Base-by-base conservation (phyloP, 1,140 invertebrate species). In the Zaprionus davidi region DNA sequence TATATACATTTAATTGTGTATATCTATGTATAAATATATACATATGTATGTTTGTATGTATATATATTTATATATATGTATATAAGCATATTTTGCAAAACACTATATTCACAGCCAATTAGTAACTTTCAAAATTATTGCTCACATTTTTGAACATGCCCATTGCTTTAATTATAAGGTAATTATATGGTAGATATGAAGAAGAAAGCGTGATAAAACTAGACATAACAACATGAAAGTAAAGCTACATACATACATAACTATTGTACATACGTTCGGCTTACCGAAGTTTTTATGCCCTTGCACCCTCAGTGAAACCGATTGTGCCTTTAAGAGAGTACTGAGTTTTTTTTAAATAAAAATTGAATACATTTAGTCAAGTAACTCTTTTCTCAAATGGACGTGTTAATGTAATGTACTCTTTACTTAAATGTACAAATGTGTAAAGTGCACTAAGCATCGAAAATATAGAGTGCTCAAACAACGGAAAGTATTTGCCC, bases 71-170 rank as follows among this genome's bases (percentile, higher is more conserved):
- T 20, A 20, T 20, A 36, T 67, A n/a, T 55, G 46, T 28, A 6
- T 15, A 24, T n/a, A 34, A 13, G 51, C 31, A 17, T 64, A 20
- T 56, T 51, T 79, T 81, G 71, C 79, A 64, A 82, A 74, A 68
- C 34, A 87, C 46, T 68, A 71, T 86, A 74, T 88, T 87, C 83
- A 87, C 83, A 87, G 83, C 83, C 83, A 83, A 87, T 87, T 44
- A 2, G 15, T 17, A 44, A n/a, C 41, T n/a, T 44, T 17, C 41
- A 44, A 15, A 56, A 57, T 17, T 57, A 34, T 57, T 57, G 31
- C 11, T 17, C 20, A 57, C 28, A 59, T 53, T 71, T 34, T 44
- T 28, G 15, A 55, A 20, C 12, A 44, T 6, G n/a, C 15, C 15
- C 41, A 17, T 44, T 17, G 6, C 6, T 44, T 44, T 17, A 6